Conservation (phyloP, 1,140 invertebrate species). For the Drosophila teissieri region DNA sequence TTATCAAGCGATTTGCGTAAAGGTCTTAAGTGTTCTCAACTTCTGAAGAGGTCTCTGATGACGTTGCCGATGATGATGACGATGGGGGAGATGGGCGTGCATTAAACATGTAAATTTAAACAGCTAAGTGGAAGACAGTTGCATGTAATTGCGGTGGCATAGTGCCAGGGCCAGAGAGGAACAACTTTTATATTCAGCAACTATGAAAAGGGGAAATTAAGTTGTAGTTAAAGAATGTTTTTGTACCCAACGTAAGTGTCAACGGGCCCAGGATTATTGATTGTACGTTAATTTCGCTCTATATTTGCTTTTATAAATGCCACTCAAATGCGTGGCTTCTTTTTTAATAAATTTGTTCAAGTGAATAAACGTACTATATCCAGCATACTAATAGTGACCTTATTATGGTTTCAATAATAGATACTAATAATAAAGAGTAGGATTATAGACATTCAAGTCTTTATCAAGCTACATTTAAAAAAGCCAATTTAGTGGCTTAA, state of each 20-base stretch:
- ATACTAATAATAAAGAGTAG: too few species aligned
- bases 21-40: slow-evolving; percentile 67
- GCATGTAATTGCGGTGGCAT: slow-evolving; percentile 45
- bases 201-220: slow-evolving; percentile 41
- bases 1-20: slow-evolving; percentile 79
- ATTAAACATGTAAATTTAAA: slow-evolving; percentile 69
- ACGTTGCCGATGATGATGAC: slow-evolving; percentile 7
- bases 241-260: not conserved
- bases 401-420: too few species aligned
- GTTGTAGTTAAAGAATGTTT: slow-evolving; percentile 16
- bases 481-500: too few species aligned
- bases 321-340: too few species aligned
- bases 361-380: too few species aligned
- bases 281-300: not conserved
- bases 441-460: too few species aligned
- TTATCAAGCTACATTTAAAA: too few species aligned
- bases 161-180: slow-evolving; percentile 13
- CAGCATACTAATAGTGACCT: too few species aligned
- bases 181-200: slow-evolving; percentile 32
- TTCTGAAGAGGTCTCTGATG: slow-evolving; percentile 48
- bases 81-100: slow-evolving; percentile 36
- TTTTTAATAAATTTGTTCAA: too few species aligned
- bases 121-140: slow-evolving; percentile 56
- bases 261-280: not conserved
- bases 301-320: not conserved